These are phyloP conservation scores for Protonemura montana DNA, from an alignment of 2,888 invertebrate genomes.

Conservation along the genomic window DNA sequence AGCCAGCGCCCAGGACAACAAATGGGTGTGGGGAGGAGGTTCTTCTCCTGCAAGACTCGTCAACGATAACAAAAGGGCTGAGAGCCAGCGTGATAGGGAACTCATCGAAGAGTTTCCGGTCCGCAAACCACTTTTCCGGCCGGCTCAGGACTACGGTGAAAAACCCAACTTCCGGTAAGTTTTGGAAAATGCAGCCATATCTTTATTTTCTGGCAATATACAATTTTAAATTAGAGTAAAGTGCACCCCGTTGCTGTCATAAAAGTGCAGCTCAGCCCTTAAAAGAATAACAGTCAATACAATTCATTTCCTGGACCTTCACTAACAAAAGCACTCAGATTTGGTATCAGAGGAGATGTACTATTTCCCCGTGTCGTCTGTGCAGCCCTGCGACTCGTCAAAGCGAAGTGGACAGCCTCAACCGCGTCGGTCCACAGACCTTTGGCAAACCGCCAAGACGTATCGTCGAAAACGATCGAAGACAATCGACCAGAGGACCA, in stretches of 20 bases:
- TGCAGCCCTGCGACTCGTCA: neutral
- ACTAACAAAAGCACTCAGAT: no score
- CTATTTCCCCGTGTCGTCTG: no score
- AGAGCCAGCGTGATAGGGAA: slow-evolving; percentile 28
- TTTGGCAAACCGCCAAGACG: slow-evolving; percentile 14
- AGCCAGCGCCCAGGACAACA: slow-evolving; percentile 54
- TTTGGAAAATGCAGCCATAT: no score
- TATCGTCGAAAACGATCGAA: neutral
- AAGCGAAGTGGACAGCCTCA: neutral
- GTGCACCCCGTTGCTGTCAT: no score
- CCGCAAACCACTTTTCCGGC: slow-evolving; percentile 13
- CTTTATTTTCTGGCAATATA: neutral
- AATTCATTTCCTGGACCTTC: no score
- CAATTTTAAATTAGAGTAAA: no score
- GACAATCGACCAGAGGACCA: neutral
- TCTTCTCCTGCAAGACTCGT: slow-evolving; percentile 39
- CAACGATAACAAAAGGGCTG: slow-evolving; percentile 21
- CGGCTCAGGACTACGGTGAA: slow-evolving; percentile 16
- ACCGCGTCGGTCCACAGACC: neutral
- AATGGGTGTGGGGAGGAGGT: slow-evolving; percentile 61
- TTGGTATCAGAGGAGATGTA: no score
- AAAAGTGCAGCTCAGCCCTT: no score
- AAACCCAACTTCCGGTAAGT: slow-evolving; percentile 7
- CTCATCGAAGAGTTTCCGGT: neutral
- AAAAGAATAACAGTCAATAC: no score